Percentiles rank a stretch among this genome's conserved stretches.
Conservation (phyloP, 2,797 vertebrate genomes). For the Oreochromis grahami region DNA sequence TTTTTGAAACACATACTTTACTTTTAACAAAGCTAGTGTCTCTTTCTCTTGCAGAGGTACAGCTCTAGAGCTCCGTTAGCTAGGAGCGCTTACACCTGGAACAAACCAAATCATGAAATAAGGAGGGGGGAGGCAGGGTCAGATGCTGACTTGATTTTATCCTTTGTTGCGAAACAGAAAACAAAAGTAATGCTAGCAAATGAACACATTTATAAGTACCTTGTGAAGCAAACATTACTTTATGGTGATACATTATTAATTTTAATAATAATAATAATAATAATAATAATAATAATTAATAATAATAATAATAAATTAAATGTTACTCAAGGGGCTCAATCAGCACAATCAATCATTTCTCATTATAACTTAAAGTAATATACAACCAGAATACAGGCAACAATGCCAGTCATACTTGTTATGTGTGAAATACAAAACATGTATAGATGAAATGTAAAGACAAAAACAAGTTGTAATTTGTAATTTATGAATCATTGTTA, state of each 20-base stretch:
- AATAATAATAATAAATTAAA: not conserved
- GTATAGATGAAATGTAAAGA: not conserved
- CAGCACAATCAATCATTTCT: not conserved
- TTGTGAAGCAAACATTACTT: too few relatives aligned
- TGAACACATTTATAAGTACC: rapidly evolving
- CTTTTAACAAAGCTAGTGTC: not conserved
- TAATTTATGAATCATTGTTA: not conserved
- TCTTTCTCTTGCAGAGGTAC: not conserved
- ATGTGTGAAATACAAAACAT: not conserved
- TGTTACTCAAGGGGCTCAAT: not conserved
- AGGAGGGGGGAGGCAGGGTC: rapidly evolving
- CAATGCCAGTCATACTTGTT: not conserved
- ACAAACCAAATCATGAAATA: not conserved
- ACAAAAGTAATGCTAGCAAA: too few relatives aligned
- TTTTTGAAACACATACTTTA: not conserved
- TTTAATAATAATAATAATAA: too few relatives aligned
- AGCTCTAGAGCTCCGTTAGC: rapidly evolving
- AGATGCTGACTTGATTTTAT: not conserved
- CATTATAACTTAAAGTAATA: not conserved
- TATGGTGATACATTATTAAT: not conserved
- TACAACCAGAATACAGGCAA: not conserved
- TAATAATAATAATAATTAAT: too few relatives aligned
- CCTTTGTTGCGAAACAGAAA: too few relatives aligned
- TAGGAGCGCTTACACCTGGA: not conserved
- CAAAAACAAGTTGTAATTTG: not conserved